Evolutionary conservation across 2,113 vertebrate genomes (phyloP), one percentile per base, ranked within the genome.

Genomic region (Condylura cristata): DNA sequence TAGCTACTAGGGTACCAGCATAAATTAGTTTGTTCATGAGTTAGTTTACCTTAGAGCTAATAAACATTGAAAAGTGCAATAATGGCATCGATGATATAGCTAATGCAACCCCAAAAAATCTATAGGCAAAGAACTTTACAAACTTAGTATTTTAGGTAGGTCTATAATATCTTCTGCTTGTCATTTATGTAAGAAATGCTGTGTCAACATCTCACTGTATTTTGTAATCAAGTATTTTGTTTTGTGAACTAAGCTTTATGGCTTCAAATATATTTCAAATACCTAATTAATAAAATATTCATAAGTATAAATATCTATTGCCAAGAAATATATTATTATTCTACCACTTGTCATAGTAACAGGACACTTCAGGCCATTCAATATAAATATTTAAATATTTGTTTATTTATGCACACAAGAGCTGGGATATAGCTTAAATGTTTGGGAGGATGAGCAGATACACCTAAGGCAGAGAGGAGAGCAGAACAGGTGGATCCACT

Each of bases 231-330:
- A 82, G 17, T 76, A 83, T 56, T 82, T 53, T 51, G 56, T 72
- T 89, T 82, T 48, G n/a, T 70, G 61, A 94, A 86, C 20, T 56
- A 90, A 24, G 24, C 1, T 61, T 91, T 79, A 18, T 30, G 56
- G 13, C 65, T 86, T 63, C 92, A 89, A 91, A 80, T 63, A 18
- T 28, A 68, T 78, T 92, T 88, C 6, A 76, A 53, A 79, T 48
- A 16, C 16, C 18, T 83, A 87, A 2, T 20, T 51, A 60, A 41
- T 75, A 89, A 92, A 85, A 37, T 22, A 2, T 74, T 53, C 26
- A 20, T 82, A 78, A 72, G 44, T 17, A 60, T 58, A 66, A 85
- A 30, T 85, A 76, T 48, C 3, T 70, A 8, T 85, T 81, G 13
- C 26, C 41, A 86, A 81, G 16, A 81, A n/a, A 18, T n/a, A 80